Base-by-base conservation (phyloP, 2,888 invertebrate species). In the Teleiodes luculella region DNA sequence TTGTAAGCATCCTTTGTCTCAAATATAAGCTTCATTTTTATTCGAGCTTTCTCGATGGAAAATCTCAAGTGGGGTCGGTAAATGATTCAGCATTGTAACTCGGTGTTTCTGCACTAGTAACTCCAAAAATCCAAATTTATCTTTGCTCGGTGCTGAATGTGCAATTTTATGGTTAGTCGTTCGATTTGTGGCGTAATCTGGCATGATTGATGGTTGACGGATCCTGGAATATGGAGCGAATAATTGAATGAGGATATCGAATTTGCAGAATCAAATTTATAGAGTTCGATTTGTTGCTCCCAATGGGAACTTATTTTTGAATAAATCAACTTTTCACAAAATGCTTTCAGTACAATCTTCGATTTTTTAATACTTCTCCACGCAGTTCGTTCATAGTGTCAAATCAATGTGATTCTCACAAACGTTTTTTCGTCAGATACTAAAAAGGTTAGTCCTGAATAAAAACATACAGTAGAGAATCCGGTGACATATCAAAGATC, bases 401-500 rank as follows among this genome's bases (percentile, higher is more conserved):
- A 41, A 48, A 16, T 47, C 16, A 30, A 48, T 16, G 54, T 58
- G 56, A 60, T 76, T 81, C 81, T 79, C 80, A 78, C 78, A 76
- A 53, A 41, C 59, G 65, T 75, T 56, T 53, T 79, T 82, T 80
- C 80, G 61, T 75, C 66, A 69, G 71, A 64, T 62, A 77, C 73
- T 70, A 76, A 81, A 84, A 83, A 82, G 78, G 79, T 83, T 80
- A 80, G 77, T 80, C 73, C 71, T 83, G 74, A 74, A 76, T 70
- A 76, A 73, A 84, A 85, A 80, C 77, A 72, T 67, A 68, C 78
- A 70, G 78, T 76, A 80, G 78, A 71, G 63, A 78, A 77, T 74
- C 72, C 73, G 78, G 87, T 86, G 88, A 88, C 88, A 89, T 81
- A 80, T 84, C 82, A 70, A 73, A 87, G 89, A 89, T 89, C 83